Conservation (phyloP, 2,888 invertebrate genomes). For the Helicoverpa assulta region DNA sequence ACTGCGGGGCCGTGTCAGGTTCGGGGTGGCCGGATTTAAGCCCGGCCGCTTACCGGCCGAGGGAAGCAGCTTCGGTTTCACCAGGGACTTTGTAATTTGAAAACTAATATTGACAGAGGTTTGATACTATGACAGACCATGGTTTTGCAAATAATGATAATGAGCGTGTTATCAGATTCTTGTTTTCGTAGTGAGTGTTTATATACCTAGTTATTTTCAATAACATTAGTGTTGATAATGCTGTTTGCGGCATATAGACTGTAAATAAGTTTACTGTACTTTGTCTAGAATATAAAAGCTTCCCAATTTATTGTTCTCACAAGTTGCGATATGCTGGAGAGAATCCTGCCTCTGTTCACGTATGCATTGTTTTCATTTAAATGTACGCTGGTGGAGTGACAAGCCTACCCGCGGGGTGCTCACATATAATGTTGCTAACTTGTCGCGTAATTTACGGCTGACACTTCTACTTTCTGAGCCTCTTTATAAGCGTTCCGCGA, state of each 20-base stretch:
- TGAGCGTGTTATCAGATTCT: not conserved
- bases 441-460: constrained; percentile 59
- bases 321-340: constrained; percentile 28
- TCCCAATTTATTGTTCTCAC: too few species aligned
- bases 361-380: constrained; percentile 56
- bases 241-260: too few species aligned
- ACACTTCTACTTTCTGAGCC: constrained; percentile 57
- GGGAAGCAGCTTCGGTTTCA: constrained; percentile 37
- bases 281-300: too few species aligned
- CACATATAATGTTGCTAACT: constrained; percentile 61
- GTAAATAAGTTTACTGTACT: too few species aligned
- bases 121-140: constrained; percentile 2
- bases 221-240: too few species aligned
- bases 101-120: constrained; percentile 39
- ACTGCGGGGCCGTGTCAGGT: constrained; percentile 22
- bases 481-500: constrained; percentile 58
- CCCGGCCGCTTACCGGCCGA: constrained; percentile 34
- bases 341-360: constrained; percentile 26
- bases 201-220: too few species aligned
- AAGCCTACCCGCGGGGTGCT: constrained; percentile 34
- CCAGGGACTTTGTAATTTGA: constrained; percentile 28
- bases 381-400: constrained; percentile 39
- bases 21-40: constrained; percentile 27
- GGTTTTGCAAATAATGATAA: not conserved
- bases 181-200: not conserved